Evolutionary conservation across 2,888 invertebrate genomes (phyloP), one percentile per base, ranked within the genome.

Genomic region (Entomobrya multifasciata): DNA sequence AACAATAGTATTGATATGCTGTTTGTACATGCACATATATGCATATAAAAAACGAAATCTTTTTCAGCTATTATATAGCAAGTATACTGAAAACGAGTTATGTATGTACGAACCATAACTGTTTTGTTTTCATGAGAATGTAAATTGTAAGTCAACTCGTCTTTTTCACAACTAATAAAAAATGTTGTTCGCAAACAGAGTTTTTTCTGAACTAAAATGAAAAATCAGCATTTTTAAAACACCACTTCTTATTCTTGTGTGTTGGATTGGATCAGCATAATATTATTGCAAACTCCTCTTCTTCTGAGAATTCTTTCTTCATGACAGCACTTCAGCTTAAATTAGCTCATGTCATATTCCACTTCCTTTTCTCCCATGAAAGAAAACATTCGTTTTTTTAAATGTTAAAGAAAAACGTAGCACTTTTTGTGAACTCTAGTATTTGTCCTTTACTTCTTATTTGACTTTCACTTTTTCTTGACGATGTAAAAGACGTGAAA

Each of bases 291-390:
- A 72, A 60, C 70, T 70, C 57, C 41, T n/a, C n/a, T n/a, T n/a
- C n/a, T 30, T 44, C 27, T 27, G 60, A 81, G 44, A 52, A 70
- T 60, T 70, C 60, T 57, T 72, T 67, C 60, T 60, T 81, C 81
- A 55, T 81, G 81, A 81, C 81, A 81, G 81, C 70, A 57, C 72
- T 81, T 81, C 81, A 81, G 55, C 47, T 57, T 81, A 81, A 81
- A 81, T 81, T 72, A 81, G 81, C 81, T 60, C 81, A 57, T 81
- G 81, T 81, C 81, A 81, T 72, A 72, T 81, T 81, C 0, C 77
- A 30, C 20, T 55, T 36, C 36, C 4, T 6, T 27, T 57, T 57
- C 11, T 17, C 22, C n/a, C 13, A 13, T 44, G 20, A 41, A 67
- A 27, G 25, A 77, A 77, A 41, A 36, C 1, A 52, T 41, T 57